phyloP scores from a whole-genome alignment of 1,140 invertebrate genomes.

The Drosophila burlai region DNA sequence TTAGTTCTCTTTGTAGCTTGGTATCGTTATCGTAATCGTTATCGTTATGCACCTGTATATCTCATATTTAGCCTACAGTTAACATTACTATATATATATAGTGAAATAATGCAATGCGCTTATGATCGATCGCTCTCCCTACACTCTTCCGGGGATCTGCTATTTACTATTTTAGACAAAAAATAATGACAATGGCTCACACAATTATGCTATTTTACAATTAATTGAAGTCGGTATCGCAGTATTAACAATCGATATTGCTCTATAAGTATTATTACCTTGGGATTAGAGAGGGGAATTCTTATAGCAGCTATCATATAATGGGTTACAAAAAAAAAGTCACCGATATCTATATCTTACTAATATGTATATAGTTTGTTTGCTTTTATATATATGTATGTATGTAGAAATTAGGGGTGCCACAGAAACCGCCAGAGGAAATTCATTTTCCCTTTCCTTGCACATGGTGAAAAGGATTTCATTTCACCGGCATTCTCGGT shows the following conservation, averaged over 20 bases:
- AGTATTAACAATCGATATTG: slow-evolving; percentile 48
- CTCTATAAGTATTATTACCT: slow-evolving; percentile 19
- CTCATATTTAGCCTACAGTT: slow-evolving; percentile 59
- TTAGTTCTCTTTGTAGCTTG: slow-evolving; percentile 43
- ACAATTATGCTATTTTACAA: slow-evolving; percentile 49
- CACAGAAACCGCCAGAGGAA: neutral
- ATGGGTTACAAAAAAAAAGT: slow-evolving; percentile 23
- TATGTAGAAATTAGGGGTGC: neutral
- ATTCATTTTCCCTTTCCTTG: too few relatives aligned
- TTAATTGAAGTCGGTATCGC: slow-evolving; percentile 41
- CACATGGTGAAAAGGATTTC: neutral
- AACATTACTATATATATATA: slow-evolving; percentile 44
- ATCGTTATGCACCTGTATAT: slow-evolving; percentile 63
- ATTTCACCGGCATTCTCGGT: neutral
- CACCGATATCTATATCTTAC: slow-evolving; percentile 7
- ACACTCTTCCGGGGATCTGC: neutral
- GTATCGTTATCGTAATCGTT: slow-evolving; percentile 59
- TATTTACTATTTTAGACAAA: slow-evolving; percentile 19
- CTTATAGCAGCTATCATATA: slow-evolving; percentile 28
- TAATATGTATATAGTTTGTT: slow-evolving; percentile 11
- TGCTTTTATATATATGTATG: slow-evolving; percentile 6
- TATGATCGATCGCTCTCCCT: slow-evolving; percentile 5
- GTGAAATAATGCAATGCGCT: slow-evolving; percentile 38
- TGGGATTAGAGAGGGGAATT: slow-evolving; percentile 18
- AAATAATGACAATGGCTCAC: slow-evolving; percentile 16